A percentile compares a stretch with the other conserved stretches of the same genome.
phyloP scores from a whole-genome alignment of 2,888 invertebrate species.

The Trachelus stipa region DNA sequence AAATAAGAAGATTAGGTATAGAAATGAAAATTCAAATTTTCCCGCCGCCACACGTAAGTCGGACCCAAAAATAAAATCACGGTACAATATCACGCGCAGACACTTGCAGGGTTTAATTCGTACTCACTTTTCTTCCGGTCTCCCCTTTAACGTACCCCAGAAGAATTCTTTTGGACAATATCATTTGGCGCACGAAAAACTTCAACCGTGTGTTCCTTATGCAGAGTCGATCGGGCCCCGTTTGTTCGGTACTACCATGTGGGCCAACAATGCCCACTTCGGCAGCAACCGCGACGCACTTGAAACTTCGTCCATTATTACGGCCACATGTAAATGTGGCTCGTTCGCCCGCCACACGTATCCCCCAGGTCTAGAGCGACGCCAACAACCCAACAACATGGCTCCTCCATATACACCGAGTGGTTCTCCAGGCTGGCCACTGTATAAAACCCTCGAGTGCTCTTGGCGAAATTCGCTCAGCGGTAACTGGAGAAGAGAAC shows the following conservation, averaged over 20 bases:
- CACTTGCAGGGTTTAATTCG: not conserved
- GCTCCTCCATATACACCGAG: conserved; percentile 34
- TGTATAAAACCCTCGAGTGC: conserved; percentile 55
- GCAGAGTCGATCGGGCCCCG: conserved; percentile 58
- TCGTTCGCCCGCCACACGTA: conserved; percentile 15
- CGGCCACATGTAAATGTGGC: conserved; percentile 54
- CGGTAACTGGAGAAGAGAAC: conserved; percentile 41
- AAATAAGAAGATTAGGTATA: not conserved
- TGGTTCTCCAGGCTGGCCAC: conserved; percentile 56
- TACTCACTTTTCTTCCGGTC: not conserved
- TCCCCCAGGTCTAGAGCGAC: conserved; percentile 16
- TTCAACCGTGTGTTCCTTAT: conserved; percentile 38
- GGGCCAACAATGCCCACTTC: conserved; percentile 66
- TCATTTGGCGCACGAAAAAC: not conserved
- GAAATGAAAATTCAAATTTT: not conserved
- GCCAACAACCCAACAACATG: conserved; percentile 30
- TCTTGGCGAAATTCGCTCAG: conserved; percentile 58
- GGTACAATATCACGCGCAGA: too few relatives aligned
- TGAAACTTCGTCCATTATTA: conserved; percentile 61
- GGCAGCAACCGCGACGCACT: conserved; percentile 59
- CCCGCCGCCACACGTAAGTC: not conserved
- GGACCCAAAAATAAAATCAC: not conserved
- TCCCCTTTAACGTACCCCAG: not conserved
- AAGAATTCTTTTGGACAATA: not conserved
- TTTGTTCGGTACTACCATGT: conserved; percentile 63